phyloP scores from a whole-genome alignment of 1,140 invertebrate genomes.

The Pseudomyrmex pallidus region DNA sequence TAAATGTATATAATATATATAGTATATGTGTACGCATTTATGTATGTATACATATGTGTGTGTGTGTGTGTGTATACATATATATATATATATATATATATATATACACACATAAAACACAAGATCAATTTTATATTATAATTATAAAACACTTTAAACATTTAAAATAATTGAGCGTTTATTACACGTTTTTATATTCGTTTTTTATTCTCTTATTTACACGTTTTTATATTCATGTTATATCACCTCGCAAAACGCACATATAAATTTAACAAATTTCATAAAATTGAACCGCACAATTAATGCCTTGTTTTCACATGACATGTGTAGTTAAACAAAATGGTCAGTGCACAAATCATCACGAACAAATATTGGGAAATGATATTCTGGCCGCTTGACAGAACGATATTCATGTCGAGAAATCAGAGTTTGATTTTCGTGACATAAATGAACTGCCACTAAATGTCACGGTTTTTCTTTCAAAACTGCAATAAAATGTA shows the following conservation, averaged over 20 bases:
- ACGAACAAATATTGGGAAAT: background rate
- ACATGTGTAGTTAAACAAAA: conserved; percentile 2
- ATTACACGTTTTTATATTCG: too few relatives aligned
- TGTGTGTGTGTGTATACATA: too few relatives aligned
- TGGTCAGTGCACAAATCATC: background rate
- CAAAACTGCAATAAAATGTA: background rate
- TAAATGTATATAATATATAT: background rate
- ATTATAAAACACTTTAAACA: too few relatives aligned
- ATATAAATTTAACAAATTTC: background rate
- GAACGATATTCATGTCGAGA: background rate
- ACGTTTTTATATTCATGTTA: background rate
- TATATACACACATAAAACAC: background rate
- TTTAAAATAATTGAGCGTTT: too few relatives aligned
- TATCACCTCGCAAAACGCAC: background rate
- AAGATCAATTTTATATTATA: background rate
- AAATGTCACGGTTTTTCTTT: background rate
- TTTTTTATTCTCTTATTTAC: too few relatives aligned
- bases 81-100: background rate
- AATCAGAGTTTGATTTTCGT: background rate
- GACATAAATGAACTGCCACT: background rate
- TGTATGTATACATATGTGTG: too few relatives aligned
- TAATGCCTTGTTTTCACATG: background rate
- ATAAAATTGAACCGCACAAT: background rate
- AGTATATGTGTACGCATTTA: too few relatives aligned
- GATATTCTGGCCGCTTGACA: background rate